phyloP scores from a whole-genome alignment of 2,113 vertebrate species.

The Zosterops pallidus region DNA sequence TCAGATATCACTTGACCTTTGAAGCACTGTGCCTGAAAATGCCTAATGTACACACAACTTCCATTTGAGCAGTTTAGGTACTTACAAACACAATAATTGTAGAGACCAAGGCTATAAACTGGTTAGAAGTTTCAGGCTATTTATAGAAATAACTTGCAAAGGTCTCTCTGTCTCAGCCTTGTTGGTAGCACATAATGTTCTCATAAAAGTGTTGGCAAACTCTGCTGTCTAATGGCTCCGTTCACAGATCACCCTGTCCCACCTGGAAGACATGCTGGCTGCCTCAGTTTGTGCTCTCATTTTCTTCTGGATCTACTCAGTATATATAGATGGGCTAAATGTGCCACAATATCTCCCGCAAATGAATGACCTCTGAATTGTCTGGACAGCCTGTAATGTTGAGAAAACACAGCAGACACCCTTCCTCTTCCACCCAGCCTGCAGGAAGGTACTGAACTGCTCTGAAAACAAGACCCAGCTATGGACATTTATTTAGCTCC shows the following conservation, averaged over 20 bases:
- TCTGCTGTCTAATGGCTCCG: neutral
- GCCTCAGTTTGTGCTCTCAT: neutral
- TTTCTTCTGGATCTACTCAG: neutral
- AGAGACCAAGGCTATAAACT: neutral
- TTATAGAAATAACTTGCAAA: neutral
- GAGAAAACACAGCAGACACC: neutral
- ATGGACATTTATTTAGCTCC: constrained; percentile 32
- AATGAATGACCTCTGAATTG: neutral
- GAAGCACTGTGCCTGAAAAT: neutral
- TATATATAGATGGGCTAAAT: neutral
- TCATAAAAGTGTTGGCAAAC: neutral
- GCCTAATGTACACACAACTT: neutral
- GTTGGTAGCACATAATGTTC: neutral
- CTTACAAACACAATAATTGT: neutral
- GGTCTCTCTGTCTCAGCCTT: neutral
- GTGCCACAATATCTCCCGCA: neutral
- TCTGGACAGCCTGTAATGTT: neutral
- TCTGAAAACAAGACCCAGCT: constrained; percentile 24
- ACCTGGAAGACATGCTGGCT: neutral
- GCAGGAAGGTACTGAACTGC: neutral
- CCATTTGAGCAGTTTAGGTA: neutral
- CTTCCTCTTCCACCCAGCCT: neutral
- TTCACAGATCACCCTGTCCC: neutral
- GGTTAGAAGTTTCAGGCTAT: neutral
- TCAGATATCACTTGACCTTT: neutral